A percentile compares a stretch with the other conserved stretches of the same genome.
Evolutionary conservation across 1,140 invertebrate species (phyloP).

Genomic region (Sminthurinus signatus): DNA sequence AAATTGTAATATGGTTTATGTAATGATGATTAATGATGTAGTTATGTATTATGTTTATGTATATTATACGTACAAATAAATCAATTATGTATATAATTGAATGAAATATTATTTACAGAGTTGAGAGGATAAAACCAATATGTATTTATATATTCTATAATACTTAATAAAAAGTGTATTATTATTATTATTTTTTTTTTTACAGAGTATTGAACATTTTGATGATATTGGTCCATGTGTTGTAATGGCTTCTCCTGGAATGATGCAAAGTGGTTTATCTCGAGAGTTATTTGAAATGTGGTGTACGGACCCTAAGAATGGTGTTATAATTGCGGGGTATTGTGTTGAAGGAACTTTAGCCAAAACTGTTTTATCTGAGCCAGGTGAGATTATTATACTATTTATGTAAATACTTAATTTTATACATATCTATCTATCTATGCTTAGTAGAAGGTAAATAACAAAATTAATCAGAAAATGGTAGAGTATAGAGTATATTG

Average conservation of each 20-base stretch:
- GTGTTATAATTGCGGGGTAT: slow-evolving; percentile 97
- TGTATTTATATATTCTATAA: not conserved
- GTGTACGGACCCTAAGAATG: slow-evolving; percentile 97
- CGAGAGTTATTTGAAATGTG: slow-evolving; percentile 97
- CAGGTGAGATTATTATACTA: too few species aligned
- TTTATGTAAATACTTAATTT: too few species aligned
- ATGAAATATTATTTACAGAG: not conserved
- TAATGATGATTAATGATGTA: too few species aligned
- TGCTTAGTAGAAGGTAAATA: too few species aligned
- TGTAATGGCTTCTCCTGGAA: slow-evolving; percentile 97
- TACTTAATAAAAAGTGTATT: too few species aligned
- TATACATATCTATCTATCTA: too few species aligned
- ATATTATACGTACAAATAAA: not conserved
- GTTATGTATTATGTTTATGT: not conserved
- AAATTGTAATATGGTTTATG: slow-evolving; percentile 8
- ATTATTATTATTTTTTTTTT: not conserved
- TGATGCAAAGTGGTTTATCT: slow-evolving; percentile 99
- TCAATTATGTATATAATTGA: too few species aligned
- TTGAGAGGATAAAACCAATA: not conserved
- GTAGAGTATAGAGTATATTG: too few species aligned
- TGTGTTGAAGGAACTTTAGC: slow-evolving; percentile 98
- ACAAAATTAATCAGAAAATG: too few species aligned
- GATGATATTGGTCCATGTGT: slow-evolving; percentile 99
- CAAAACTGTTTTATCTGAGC: slow-evolving; percentile 94
- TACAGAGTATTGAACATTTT: slow-evolving; percentile 94